phyloP scores from a whole-genome alignment of 2,797 vertebrate species.

The Diglossa cyanea region DNA sequence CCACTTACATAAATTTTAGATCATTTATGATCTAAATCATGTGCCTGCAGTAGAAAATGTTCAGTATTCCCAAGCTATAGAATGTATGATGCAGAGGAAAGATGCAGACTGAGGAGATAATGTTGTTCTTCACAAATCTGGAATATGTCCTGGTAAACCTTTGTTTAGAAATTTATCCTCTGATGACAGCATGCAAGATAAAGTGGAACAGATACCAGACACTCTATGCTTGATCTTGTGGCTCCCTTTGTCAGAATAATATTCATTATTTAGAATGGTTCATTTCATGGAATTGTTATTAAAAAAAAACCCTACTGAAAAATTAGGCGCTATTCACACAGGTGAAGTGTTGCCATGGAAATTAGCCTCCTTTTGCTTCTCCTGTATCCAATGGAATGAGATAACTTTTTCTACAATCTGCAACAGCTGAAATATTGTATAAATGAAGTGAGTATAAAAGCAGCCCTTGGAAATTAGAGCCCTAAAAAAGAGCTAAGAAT shows the following conservation, averaged over 20 bases:
- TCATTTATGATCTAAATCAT: background rate
- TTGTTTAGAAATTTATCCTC: background rate
- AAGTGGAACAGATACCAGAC: background rate
- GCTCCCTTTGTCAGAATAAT: background rate
- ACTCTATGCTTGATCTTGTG: background rate
- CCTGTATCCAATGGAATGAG: background rate
- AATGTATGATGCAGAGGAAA: background rate
- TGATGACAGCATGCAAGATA: background rate
- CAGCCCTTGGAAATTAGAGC: background rate
- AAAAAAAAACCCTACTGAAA: background rate
- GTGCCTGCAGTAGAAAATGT: background rate
- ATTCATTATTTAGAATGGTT: background rate
- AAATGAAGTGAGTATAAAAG: background rate
- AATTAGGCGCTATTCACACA: background rate
- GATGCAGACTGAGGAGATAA: background rate
- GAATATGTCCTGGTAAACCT: background rate
- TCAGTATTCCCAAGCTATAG: background rate
- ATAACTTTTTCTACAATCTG: background rate
- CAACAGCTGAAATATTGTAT: background rate
- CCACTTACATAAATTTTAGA: background rate
- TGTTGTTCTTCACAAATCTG: background rate
- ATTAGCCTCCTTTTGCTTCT: background rate
- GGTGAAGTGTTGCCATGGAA: background rate
- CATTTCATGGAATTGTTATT: background rate
- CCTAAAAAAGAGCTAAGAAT: background rate